Conservation (phyloP, 2,888 invertebrate species). For the Trisateles emortualis region DNA sequence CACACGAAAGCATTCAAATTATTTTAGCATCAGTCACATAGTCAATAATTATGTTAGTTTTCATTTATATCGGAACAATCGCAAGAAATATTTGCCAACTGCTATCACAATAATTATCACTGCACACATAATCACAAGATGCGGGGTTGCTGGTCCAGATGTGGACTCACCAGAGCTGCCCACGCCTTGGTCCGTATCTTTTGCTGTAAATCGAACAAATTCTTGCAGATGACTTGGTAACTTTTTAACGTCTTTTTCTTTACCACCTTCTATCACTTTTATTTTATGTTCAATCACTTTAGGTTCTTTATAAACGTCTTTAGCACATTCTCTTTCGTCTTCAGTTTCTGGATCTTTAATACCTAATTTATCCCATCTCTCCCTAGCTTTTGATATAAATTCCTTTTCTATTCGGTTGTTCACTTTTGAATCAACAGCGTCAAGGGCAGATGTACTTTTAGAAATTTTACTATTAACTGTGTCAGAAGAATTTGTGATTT, state of each 20-base stretch:
- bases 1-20: conserved; percentile 51
- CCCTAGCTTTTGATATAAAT: conserved; percentile 92
- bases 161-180: conserved; percentile 81
- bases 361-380: conserved; percentile 90
- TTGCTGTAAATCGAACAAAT: conserved; percentile 89
- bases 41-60: conserved; percentile 50
- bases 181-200: conserved; percentile 85
- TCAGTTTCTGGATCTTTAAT: conserved; percentile 90
- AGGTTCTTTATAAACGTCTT: conserved; percentile 72
- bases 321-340: conserved; percentile 80
- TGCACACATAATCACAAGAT: conserved; percentile 83
- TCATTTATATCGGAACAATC: conserved; percentile 72
- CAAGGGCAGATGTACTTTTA: conserved; percentile 73
- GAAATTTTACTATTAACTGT: conserved; percentile 60
- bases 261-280: conserved; percentile 89
- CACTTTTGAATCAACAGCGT: conserved; percentile 71
- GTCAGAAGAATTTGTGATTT: conserved; percentile 88
- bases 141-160: conserved; percentile 74
- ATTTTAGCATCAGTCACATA: conserved; percentile 53
- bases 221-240: conserved; percentile 93
- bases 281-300: conserved; percentile 82
- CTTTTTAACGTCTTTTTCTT: conserved; percentile 87
- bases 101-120: conserved; percentile 80
- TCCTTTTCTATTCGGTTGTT: conserved; percentile 90
- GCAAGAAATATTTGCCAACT: conserved; percentile 73